Evolutionary conservation across 2,113 vertebrate species (phyloP).

Genomic region (Myotis yumanensis): DNA sequence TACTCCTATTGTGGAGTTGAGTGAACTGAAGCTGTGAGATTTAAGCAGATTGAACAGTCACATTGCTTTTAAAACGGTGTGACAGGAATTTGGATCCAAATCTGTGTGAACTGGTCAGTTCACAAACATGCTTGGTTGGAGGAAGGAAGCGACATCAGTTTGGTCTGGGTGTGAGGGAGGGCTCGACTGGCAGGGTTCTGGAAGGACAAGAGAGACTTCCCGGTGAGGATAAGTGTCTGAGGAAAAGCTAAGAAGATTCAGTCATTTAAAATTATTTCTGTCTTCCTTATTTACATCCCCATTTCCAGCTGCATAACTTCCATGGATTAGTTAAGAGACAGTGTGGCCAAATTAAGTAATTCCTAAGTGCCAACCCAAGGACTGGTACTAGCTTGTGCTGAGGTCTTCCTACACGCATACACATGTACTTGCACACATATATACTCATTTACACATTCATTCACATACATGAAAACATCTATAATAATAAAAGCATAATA

Average conservation of each 20-base stretch:
- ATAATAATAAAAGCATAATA: too few relatives aligned
- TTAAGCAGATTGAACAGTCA: background rate
- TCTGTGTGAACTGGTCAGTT: background rate
- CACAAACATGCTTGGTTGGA: background rate
- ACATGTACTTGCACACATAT: too few relatives aligned
- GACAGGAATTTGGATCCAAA: background rate
- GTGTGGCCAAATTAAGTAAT: background rate
- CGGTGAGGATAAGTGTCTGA: background rate
- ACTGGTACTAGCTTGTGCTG: background rate
- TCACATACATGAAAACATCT: too few relatives aligned
- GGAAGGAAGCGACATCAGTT: background rate
- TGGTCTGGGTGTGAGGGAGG: background rate
- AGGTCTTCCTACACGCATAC: background rate
- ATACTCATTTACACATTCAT: too few relatives aligned
- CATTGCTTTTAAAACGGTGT: background rate
- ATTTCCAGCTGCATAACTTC: background rate
- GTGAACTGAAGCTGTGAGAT: background rate
- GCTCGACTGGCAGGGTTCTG: background rate
- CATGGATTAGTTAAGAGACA: background rate
- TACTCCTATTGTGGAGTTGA: background rate
- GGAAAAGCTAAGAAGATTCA: background rate
- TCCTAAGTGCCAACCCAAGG: background rate
- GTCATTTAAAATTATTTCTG: background rate
- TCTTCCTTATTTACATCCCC: background rate
- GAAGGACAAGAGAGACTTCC: background rate